phyloP scores from a whole-genome alignment of 2,888 invertebrate species.

The Hirtodrosophila duncani region DNA sequence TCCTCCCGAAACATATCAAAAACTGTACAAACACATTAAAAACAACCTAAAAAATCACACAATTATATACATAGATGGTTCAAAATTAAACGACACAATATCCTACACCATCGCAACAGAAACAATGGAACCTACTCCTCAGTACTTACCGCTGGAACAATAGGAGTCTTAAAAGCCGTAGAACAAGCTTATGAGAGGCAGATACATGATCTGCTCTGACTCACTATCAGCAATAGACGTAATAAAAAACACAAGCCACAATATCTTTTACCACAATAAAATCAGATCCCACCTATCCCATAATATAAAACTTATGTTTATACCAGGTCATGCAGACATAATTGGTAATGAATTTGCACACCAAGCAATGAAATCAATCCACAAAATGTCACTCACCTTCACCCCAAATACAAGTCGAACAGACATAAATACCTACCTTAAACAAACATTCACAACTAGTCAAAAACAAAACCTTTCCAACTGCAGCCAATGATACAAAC shows the following conservation, averaged over 20 bases:
- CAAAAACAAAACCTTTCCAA: too few species aligned
- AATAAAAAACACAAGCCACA: constrained; percentile 6
- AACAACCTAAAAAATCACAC: not conserved
- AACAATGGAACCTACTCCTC: not conserved
- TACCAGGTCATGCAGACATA: too few species aligned
- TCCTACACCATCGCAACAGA: constrained; percentile 1
- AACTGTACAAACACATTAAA: not conserved
- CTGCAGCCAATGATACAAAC: too few species aligned
- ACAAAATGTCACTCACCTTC: too few species aligned
- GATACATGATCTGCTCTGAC: constrained; percentile 8
- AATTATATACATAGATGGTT: not conserved
- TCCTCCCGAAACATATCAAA: not conserved
- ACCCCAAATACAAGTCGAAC: too few species aligned
- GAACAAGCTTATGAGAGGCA: not conserved
- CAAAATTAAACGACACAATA: not conserved
- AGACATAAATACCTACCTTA: too few species aligned
- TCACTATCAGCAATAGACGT: constrained; percentile 8
- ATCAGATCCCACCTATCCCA: too few species aligned
- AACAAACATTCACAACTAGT: too few species aligned
- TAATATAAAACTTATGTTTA: too few species aligned
- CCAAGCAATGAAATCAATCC: too few species aligned
- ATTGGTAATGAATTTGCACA: too few species aligned
- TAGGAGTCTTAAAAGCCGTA: not conserved
- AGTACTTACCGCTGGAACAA: not conserved
- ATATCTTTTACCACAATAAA: too few species aligned